A percentile compares a stretch with the other conserved stretches of the same genome.
Evolutionary conservation across 2,797 vertebrate species (phyloP).

Genomic region (Crocidura indochinensis): DNA sequence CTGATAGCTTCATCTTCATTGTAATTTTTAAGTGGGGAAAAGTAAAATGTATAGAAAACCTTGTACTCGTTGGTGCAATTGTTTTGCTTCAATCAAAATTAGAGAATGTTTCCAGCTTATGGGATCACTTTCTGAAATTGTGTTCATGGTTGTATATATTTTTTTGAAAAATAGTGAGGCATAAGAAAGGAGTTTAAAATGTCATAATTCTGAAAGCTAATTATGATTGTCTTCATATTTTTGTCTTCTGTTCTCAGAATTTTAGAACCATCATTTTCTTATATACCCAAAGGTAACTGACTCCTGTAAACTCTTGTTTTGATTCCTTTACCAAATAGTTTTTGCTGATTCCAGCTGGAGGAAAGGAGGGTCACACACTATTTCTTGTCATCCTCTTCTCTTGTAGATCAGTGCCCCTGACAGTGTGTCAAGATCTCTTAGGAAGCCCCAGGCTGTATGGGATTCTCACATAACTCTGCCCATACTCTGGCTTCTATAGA

Average conservation of each 20-base stretch:
- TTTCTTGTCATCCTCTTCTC: neutral
- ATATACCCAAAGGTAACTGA: neutral
- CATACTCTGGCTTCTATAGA: neutral
- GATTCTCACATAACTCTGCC: neutral
- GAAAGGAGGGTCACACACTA: neutral
- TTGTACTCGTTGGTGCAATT: neutral
- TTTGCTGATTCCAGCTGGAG: neutral
- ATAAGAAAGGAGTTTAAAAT: neutral
- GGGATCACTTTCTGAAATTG: constrained; percentile 23
- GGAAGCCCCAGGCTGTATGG: neutral
- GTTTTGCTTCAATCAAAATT: constrained; percentile 18
- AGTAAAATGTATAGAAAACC: constrained; percentile 41
- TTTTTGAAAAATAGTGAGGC: neutral
- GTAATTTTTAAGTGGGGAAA: constrained; percentile 51
- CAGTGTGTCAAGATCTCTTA: neutral
- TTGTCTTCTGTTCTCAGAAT: neutral
- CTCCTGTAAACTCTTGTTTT: neutral
- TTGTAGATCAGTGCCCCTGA: neutral
- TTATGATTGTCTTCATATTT: neutral
- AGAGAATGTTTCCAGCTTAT: constrained; percentile 32
- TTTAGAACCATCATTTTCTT: neutral
- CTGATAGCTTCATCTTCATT: constrained; percentile 35
- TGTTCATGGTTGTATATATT: neutral
- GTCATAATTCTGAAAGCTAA: neutral
- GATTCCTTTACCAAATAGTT: neutral